Evolutionary conservation across 2,888 invertebrate species (phyloP).

Genomic region (Unio pictorum): DNA sequence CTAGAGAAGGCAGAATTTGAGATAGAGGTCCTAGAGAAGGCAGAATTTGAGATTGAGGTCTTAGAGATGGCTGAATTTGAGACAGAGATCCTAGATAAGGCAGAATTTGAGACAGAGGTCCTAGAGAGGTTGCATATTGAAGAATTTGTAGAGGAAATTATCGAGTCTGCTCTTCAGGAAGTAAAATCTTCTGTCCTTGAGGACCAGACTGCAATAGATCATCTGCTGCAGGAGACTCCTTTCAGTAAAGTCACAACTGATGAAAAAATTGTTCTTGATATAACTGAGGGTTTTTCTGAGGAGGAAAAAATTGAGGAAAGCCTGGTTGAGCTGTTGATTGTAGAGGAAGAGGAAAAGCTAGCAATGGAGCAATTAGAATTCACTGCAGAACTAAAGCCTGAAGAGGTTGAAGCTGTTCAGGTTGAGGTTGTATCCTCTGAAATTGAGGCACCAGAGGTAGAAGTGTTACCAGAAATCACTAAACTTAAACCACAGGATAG

Average conservation of each 20-base stretch:
- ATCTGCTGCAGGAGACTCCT: no score
- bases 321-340: conserved; percentile 4
- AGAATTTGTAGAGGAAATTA: conserved; percentile 8
- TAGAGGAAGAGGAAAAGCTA: conserved; percentile 8
- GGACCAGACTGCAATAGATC: not conserved
- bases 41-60: conserved; percentile 6
- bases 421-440: no score
- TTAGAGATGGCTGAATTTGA: conserved; percentile 5
- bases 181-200: not conserved
- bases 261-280: conserved; percentile 3
- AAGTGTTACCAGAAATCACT: no score
- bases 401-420: not conserved
- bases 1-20: conserved; percentile 11
- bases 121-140: conserved; percentile 8
- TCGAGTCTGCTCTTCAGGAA: conserved; percentile 4
- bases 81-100: not conserved
- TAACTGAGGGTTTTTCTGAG: conserved; percentile 8
- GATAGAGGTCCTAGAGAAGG: not conserved
- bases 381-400: conserved; percentile 9
- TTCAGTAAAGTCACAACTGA: not conserved
- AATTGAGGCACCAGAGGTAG: no score
- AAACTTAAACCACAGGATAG: no score
- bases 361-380: conserved; percentile 3
- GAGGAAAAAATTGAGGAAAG: conserved; percentile 9
- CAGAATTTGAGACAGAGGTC: conserved; percentile 11